Evolutionary conservation across 2,113 vertebrate species (phyloP).

Genomic region (Paedocypris sp.): DNA sequence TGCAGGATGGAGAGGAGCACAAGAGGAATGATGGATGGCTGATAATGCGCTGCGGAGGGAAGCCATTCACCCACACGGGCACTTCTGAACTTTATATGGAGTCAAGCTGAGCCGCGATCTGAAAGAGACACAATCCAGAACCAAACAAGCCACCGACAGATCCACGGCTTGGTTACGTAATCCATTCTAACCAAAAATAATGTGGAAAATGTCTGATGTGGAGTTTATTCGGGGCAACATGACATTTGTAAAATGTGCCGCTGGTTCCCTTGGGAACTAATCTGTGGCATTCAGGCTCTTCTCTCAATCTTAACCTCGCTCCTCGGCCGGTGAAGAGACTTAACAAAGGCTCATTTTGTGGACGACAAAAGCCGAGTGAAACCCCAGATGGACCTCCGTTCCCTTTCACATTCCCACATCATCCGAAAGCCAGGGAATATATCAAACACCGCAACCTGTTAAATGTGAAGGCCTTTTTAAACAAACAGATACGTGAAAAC

Average conservation of each 20-base stretch:
- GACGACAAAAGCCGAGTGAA: slow-evolving; percentile 66
- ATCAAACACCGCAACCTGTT: not conserved
- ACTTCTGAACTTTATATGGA: slow-evolving; percentile 54
- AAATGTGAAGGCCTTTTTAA: not conserved
- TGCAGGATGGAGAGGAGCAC: slow-evolving; percentile 48
- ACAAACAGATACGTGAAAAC: too few relatives aligned
- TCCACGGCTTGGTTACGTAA: too few relatives aligned
- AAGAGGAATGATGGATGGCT: slow-evolving; percentile 41
- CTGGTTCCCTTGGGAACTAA: slow-evolving; percentile 69
- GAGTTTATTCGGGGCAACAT: slow-evolving; percentile 35
- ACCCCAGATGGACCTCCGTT: slow-evolving; percentile 58
- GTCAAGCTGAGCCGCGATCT: slow-evolving; percentile 53
- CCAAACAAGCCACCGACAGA: slow-evolving; percentile 25
- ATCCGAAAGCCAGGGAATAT: slow-evolving; percentile 24
- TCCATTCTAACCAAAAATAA: too few relatives aligned
- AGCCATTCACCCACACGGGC: slow-evolving; percentile 30
- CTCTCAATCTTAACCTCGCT: slow-evolving; percentile 55
- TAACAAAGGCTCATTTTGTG: slow-evolving; percentile 67
- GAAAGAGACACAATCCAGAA: slow-evolving; percentile 38
- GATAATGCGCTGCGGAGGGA: slow-evolving; percentile 45
- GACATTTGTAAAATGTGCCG: slow-evolving; percentile 48
- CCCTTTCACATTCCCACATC: slow-evolving; percentile 54
- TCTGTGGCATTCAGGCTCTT: slow-evolving; percentile 59
- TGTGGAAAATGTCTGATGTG: not conserved
- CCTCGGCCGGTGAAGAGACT: slow-evolving; percentile 51